Conservation (phyloP, 2,113 vertebrate species). For the Hyperoodon ampullatus region DNA sequence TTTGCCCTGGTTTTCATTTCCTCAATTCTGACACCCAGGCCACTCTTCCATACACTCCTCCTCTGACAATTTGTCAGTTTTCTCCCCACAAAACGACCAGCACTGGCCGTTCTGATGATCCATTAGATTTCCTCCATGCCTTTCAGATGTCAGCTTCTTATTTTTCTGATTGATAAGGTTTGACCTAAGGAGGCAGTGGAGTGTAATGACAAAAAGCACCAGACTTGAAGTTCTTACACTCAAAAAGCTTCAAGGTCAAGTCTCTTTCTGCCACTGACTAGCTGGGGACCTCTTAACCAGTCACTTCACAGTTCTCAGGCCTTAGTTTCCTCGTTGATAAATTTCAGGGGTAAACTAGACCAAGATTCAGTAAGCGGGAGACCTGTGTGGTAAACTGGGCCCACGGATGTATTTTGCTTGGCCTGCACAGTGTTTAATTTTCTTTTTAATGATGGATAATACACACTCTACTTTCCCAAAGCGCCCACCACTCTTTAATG, state of each 20-base stretch:
- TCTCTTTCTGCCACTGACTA: slow-evolving; percentile 12
- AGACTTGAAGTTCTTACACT: not conserved
- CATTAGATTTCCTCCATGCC: not conserved
- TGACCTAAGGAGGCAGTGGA: not conserved
- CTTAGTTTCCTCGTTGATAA: slow-evolving; percentile 4
- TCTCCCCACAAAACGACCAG: not conserved
- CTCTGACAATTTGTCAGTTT: not conserved
- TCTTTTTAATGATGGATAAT: slow-evolving; percentile 6
- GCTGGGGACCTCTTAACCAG: not conserved
- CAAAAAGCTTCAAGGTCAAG: not conserved
- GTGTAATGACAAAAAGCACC: not conserved
- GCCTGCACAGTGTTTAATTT: not conserved
- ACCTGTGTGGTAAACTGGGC: not conserved
- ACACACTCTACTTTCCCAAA: not conserved
- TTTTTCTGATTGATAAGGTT: slow-evolving; percentile 27
- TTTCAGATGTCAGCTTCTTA: not conserved
- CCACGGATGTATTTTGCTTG: not conserved
- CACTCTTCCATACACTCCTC: slow-evolving; percentile 22
- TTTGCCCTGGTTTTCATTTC: not conserved
- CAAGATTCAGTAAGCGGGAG: not conserved
- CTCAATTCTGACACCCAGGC: not conserved
- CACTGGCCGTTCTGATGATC: not conserved
- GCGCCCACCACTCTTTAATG: not conserved
- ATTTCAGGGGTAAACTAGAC: slow-evolving; percentile 25
- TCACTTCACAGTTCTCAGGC: slow-evolving; percentile 16